phyloP scores from a whole-genome alignment of 2,113 vertebrate species.

The Passerina amoena region DNA sequence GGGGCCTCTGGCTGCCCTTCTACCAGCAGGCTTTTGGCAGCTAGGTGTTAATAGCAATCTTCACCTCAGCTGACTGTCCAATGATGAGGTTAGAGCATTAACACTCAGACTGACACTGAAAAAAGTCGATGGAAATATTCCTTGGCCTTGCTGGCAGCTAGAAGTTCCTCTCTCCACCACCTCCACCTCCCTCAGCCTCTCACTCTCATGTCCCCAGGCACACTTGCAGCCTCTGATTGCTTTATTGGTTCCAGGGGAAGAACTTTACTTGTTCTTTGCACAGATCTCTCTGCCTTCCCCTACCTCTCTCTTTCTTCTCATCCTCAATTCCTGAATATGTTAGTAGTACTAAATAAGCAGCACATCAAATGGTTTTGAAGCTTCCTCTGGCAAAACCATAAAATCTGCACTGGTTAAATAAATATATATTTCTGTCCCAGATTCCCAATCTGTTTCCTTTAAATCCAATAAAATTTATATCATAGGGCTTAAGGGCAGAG shows the following conservation, averaged over 20 bases:
- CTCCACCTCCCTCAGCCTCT: not conserved
- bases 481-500: slow-evolving; percentile 56
- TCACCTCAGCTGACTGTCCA: not conserved
- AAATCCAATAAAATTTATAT: slow-evolving; percentile 69
- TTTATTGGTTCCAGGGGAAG: slow-evolving; percentile 32
- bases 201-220: not conserved
- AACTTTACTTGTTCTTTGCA: not conserved
- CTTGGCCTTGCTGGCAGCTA: not conserved
- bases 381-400: slow-evolving; percentile 49
- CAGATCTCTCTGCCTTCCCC: not conserved
- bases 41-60: accelerated
- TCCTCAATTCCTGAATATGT: not conserved
- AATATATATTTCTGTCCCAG: slow-evolving; percentile 48
- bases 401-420: slow-evolving; percentile 23
- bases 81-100: not conserved
- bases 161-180: not conserved
- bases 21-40: not conserved
- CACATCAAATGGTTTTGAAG: slow-evolving; percentile 58
- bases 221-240: not conserved
- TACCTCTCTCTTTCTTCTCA: not conserved
- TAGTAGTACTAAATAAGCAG: slow-evolving; percentile 35
- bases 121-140: not conserved
- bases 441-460: slow-evolving; percentile 77
- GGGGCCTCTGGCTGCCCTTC: not conserved
- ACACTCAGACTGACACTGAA: not conserved